Conservation (phyloP, 2,113 vertebrate genomes). For the Elachura formosa region DNA sequence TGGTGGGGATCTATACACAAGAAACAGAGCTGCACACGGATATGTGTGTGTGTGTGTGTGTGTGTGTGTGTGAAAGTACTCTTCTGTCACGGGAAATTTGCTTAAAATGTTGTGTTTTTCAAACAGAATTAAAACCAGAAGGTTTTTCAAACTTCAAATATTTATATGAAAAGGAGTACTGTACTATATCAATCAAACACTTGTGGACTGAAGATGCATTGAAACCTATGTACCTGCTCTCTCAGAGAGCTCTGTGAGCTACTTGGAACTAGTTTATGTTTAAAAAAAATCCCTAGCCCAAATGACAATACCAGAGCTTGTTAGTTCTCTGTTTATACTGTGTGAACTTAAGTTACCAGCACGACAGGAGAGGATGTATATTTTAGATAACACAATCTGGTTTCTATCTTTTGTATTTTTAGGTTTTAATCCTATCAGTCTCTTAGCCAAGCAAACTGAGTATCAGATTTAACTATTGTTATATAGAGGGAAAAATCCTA, state of each 20-base stretch:
- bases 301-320: constrained; percentile 26
- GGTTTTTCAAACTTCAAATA: constrained; percentile 73
- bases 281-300: neutral
- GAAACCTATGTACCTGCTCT: constrained; percentile 10
- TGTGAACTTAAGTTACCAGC: constrained; percentile 50
- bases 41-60: neutral
- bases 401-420: constrained; percentile 64
- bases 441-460: constrained; percentile 35
- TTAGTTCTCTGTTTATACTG: constrained; percentile 32
- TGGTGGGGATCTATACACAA: neutral
- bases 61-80: neutral
- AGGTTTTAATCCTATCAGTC: constrained; percentile 55
- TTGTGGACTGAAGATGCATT: neutral
- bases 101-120: constrained; percentile 11
- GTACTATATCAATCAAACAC: constrained; percentile 64
- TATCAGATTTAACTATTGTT: constrained; percentile 34
- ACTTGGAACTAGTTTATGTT: constrained; percentile 12
- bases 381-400: constrained; percentile 70
- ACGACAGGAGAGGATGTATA: constrained; percentile 71
- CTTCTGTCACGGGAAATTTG: constrained; percentile 38
- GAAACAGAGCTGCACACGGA: neutral
- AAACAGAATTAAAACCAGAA: constrained; percentile 66
- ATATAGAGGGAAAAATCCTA: neutral
- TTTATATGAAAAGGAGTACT: constrained; percentile 70
- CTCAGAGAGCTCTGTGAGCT: neutral